phyloP scores from a whole-genome alignment of 2,888 invertebrate genomes.

The Pammene aurita region DNA sequence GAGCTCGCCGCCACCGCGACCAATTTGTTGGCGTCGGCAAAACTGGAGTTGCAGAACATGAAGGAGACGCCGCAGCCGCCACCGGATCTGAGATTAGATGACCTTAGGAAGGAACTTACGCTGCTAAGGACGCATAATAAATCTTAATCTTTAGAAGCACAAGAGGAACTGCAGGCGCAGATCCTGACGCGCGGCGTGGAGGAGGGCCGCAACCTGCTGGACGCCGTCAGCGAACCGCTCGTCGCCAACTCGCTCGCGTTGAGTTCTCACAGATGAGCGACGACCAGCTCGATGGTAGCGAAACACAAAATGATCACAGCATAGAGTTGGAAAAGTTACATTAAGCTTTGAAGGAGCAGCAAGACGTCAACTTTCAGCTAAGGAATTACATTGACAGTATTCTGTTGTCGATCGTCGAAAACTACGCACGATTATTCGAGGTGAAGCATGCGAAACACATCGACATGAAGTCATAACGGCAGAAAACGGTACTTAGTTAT shows the following conservation, averaged over 20 bases:
- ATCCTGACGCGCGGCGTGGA: constrained; percentile 91
- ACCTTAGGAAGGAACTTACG: constrained; percentile 88
- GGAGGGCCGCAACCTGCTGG: constrained; percentile 91
- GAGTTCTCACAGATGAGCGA: no score
- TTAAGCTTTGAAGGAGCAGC: constrained; percentile 96
- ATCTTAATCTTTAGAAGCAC: constrained; percentile 91
- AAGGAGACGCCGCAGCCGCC: constrained; percentile 85
- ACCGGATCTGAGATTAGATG: constrained; percentile 89
- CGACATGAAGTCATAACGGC: constrained; percentile 71
- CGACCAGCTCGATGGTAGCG: constrained; percentile 83
- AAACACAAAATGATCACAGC: constrained; percentile 80
- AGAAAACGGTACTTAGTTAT: constrained; percentile 40
- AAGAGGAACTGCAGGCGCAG: constrained; percentile 96
- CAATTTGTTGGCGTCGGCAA: constrained; percentile 85
- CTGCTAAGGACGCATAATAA: constrained; percentile 89
- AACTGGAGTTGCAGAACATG: constrained; percentile 85
- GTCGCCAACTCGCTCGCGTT: no score
- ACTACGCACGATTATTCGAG: constrained; percentile 98
- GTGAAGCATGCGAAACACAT: constrained; percentile 86
- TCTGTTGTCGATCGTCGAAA: constrained; percentile 96
- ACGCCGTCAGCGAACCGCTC: no score
- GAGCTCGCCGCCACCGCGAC: constrained; percentile 80
- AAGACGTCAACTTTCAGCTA: constrained; percentile 96
- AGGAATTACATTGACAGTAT: constrained; percentile 98
- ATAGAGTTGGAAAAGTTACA: constrained; percentile 89